Evolutionary conservation across 2,888 invertebrate genomes (phyloP).

Genomic region (Tachina fera): DNA sequence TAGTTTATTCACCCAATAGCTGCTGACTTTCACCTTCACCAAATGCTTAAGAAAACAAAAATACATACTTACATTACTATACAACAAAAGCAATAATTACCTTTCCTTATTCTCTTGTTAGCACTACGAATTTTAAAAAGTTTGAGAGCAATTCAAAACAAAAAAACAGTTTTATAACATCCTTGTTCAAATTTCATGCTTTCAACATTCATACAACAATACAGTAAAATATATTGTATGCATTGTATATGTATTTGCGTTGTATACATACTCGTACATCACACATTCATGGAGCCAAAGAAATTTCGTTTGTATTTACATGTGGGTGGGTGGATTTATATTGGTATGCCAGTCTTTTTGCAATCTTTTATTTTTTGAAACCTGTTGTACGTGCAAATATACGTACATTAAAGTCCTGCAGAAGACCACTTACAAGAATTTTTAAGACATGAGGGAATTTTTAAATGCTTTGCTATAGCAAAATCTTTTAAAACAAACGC

Average conservation of each 20-base stretch:
- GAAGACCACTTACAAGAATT: too few relatives aligned
- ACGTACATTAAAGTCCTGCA: too few relatives aligned
- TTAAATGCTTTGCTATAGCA: too few relatives aligned
- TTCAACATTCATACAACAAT: background rate
- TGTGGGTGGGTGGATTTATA: background rate
- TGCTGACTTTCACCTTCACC: constrained; percentile 59
- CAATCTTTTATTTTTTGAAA: constrained; percentile 24
- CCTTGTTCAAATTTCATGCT: constrained; percentile 21
- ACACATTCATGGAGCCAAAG: background rate
- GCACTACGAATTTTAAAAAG: background rate
- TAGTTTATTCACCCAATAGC: constrained; percentile 50
- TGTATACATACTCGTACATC: background rate
- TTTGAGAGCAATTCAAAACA: constrained; percentile 43
- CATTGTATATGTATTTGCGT: too few relatives aligned
- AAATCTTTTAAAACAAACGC: too few relatives aligned
- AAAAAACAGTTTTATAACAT: constrained; percentile 26
- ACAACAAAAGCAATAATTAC: constrained; percentile 15
- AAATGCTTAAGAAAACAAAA: background rate
- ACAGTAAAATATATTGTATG: background rate
- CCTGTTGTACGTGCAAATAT: constrained; percentile 5
- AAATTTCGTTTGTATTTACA: constrained; percentile 15
- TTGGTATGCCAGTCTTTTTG: constrained; percentile 10
- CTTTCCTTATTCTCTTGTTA: constrained; percentile 4
- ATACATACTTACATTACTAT: background rate
- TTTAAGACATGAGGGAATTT: too few relatives aligned